Conservation (phyloP, 2,888 invertebrate species). For the Apamea sordens region DNA sequence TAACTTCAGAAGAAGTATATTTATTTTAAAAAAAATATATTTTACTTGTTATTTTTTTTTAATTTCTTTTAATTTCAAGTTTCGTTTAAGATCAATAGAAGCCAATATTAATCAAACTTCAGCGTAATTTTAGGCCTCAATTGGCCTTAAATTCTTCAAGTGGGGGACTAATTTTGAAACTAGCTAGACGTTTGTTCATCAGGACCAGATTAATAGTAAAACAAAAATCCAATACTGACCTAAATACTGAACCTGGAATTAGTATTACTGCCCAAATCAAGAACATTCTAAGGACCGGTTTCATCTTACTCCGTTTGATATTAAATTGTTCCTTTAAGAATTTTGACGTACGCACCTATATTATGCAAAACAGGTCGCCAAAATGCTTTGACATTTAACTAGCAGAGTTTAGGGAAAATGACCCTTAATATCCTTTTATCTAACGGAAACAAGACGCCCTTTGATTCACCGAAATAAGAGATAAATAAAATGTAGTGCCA, state of each 20-base stretch:
- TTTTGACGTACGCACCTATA: neutral
- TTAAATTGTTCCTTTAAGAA: neutral
- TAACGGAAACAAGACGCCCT: slow-evolving; percentile 39
- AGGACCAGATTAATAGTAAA: slow-evolving; percentile 5
- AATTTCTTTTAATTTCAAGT: neutral
- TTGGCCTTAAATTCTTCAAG: slow-evolving; percentile 1
- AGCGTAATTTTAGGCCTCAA: slow-evolving; percentile 12
- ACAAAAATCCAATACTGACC: slow-evolving; percentile 18
- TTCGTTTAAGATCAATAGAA: neutral
- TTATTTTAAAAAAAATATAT: too few relatives aligned
- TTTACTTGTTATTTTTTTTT: neutral
- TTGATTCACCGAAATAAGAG: slow-evolving; percentile 56
- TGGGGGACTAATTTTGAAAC: slow-evolving; percentile 25
- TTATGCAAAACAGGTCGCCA: too few relatives aligned
- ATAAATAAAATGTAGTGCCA: slow-evolving; percentile 55
- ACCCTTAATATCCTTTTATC: slow-evolving; percentile 21
- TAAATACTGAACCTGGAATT: slow-evolving; percentile 1
- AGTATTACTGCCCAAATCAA: neutral
- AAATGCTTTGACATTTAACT: neutral
- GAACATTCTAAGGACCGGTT: neutral
- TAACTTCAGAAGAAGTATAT: neutral
- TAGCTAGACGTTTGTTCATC: slow-evolving; percentile 39
- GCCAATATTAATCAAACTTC: neutral
- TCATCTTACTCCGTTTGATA: neutral
- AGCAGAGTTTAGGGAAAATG: neutral